Base-by-base conservation (phyloP, 1,140 invertebrate genomes). In the Nixonia krombeini region DNA sequence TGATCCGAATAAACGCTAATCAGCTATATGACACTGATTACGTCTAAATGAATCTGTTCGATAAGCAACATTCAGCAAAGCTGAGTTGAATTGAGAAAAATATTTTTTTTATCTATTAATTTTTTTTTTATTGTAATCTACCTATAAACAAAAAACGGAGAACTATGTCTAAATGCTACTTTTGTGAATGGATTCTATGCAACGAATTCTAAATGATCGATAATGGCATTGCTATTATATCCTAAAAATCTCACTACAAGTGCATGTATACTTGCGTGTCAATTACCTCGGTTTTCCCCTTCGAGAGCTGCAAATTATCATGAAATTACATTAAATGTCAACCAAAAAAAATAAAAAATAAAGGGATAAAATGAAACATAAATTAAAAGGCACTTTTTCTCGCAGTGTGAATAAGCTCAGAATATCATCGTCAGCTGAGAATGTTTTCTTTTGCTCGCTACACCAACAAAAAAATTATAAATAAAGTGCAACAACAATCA, bases 271-370 rank as follows among this genome's bases (percentile, higher is more conserved):
- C 67, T 70, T 70, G 67, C 61, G 68, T 70, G 68, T 70, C 62
- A 70, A 70, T 66, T 70, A 70, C 68, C 62, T 70, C 68, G 38
- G 68, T 40, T 50, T 66, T 70, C 53, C 57, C 67, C 61, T 65
- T 70, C 13, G 67, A 70, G 56, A 70, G 67, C 67, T 70, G 67
- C 56, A 70, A 64, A 70, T 70, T 70, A 64, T 64, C 51, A 70
- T 64, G 50, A 63, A 53, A 64, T 70, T 64, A 59, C 45, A 70
- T 63, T 70, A 64, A 55, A 70, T 56, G 16, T 70, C 58, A 63
- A 62, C 31, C 4, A 63, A 63, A 31, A 31, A n/a, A 8, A 31
- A 31, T 4, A n/a, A 10, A 8, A 10, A 9, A 15, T 21, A 4
- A 45, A 69, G 51, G 56, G 28, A 44, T 58, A 49, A 56, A 40